A percentile compares a stretch with the other conserved stretches of the same genome.
Conservation (phyloP, 2,888 invertebrate genomes). For the Pristionchus mayeri region DNA sequence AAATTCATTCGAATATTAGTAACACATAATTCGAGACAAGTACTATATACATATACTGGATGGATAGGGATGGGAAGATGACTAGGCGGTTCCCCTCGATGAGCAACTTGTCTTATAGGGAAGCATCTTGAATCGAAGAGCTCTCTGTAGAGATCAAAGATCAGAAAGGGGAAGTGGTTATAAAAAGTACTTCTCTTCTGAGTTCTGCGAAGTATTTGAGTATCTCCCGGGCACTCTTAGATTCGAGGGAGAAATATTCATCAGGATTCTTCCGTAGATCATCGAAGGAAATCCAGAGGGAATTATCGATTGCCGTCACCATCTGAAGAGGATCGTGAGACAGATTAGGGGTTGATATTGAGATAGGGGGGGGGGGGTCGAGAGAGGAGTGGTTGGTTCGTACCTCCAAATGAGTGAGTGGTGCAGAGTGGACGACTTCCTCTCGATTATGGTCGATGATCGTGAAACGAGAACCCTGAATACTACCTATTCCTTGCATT, state of each 20-base stretch:
- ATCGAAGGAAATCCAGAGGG: conserved; percentile 44
- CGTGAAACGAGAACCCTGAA: conserved; percentile 18
- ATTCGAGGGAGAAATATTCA: conserved; percentile 40
- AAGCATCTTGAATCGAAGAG: conserved; percentile 36
- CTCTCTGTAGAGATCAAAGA: background rate
- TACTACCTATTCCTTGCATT: too few species aligned
- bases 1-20: conserved; percentile 34
- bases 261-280: conserved; percentile 26
- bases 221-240: background rate
- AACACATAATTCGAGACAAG: conserved; percentile 6
- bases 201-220: conserved; percentile 14
- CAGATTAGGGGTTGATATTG: background rate
- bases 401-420: conserved; percentile 12
- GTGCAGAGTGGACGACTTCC: conserved; percentile 29
- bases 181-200: background rate
- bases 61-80: background rate
- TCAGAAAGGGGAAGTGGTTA: background rate
- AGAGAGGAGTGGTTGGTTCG: background rate
- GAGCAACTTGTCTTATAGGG: background rate
- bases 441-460: conserved; percentile 1
- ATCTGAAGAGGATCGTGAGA: too few species aligned
- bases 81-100: background rate
- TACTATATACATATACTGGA: background rate
- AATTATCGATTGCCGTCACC: conserved; percentile 27
- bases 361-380: background rate